These are phyloP conservation scores for Drosophila bifasciata DNA, from an alignment of 1,140 invertebrate genomes.

Conservation along the genomic window DNA sequence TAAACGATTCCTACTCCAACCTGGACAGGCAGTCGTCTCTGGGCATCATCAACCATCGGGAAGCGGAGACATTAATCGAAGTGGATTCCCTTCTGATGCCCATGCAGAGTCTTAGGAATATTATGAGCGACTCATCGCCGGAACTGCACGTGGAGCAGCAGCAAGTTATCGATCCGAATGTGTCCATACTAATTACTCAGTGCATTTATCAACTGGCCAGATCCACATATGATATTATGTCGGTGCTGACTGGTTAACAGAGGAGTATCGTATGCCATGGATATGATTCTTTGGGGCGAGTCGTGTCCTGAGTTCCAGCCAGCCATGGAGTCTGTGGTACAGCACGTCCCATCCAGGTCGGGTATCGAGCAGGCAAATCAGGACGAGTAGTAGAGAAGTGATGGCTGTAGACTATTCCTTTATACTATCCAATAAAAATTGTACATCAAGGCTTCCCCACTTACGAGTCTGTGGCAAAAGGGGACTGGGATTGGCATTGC, in stretches of 20 bases:
- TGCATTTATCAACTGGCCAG: not conserved
- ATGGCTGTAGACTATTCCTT: too few relatives aligned
- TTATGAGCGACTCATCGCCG: constrained; percentile 2
- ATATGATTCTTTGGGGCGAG: too few relatives aligned
- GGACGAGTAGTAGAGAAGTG: too few relatives aligned
- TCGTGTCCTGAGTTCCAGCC: too few relatives aligned
- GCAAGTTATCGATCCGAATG: constrained; percentile 9
- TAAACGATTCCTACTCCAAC: constrained; percentile 5
- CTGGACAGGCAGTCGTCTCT: constrained; percentile 9
- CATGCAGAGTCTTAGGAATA: not conserved
- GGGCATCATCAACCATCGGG: not conserved
- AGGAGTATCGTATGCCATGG: constrained; percentile 20
- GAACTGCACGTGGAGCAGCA: not conserved
- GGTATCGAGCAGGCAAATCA: too few relatives aligned
- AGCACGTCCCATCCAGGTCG: too few relatives aligned
- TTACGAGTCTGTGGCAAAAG: too few relatives aligned
- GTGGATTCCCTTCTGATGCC: not conserved
- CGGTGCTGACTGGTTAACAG: not conserved
- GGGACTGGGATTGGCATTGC: too few relatives aligned
- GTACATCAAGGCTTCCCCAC: too few relatives aligned
- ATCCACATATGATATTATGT: constrained; percentile 9
- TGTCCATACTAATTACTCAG: not conserved
- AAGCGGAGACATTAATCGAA: constrained; percentile 10
- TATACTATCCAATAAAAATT: too few relatives aligned
- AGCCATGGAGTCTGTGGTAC: too few relatives aligned